Evolutionary conservation across 2,797 vertebrate species (phyloP), one percentile per base, ranked within the genome.

Genomic region (Nyctibius grandis): DNA sequence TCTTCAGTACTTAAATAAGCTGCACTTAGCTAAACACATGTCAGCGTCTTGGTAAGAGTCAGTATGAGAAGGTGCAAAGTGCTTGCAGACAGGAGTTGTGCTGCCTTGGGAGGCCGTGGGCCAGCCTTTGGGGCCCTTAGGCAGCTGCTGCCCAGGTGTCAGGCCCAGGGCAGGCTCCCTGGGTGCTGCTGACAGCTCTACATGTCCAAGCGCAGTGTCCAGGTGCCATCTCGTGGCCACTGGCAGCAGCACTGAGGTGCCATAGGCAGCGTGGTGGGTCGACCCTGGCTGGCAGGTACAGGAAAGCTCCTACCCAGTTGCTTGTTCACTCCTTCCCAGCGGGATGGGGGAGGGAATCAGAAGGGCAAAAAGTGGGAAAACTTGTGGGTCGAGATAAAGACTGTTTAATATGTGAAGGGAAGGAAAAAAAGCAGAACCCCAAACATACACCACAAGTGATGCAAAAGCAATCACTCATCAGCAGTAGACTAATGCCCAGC

Each of bases 171-270:
- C 80, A 12, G 60, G 31, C 44, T 83, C 9, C 19, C 9, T 22
- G 5, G 44, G 45, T 14, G 1, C 51, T 33, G 44, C 78, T 40
- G 9, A 8, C 14, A 6, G 14, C 48, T 81, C 75, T 63, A 34
- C 2, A 7, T 20, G 34, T 25, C 50, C 45, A 38, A 25, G 45
- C 48, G 12, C n/a, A 4, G 40, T 68, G 50, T 56, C 57, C 78
- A 57, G 65, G 89, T 91, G 97, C 97, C 98, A 97, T 77, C 98
- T 98, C 47, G 90, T 96, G 98, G 97, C 82, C 91, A 6, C 0
- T 29, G 40, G n/a, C 65, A 31, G 8, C 44, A 51, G 45, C 31
- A 7, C 1, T 4, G 61, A 60, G 73, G 29, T 57, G 53, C 12
- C 6, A 0, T 0, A 8, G 44, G 19, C 11, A 9, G 54, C 47